Conservation (phyloP, 2,888 invertebrate species). For the Phyllotreta striolata region DNA sequence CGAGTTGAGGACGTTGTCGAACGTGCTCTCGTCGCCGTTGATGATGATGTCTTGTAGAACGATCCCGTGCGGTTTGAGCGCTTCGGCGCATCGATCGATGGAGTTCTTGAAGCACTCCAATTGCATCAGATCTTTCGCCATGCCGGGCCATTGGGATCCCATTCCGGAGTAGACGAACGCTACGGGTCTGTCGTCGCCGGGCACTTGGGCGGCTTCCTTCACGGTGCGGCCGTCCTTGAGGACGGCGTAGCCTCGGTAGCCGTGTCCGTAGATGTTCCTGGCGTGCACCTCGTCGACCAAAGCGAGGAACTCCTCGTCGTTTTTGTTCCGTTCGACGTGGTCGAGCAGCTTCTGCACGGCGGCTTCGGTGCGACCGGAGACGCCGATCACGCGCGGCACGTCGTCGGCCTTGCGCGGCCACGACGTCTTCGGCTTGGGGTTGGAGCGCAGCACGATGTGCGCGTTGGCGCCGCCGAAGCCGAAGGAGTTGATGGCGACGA, state of each 20-base stretch:
- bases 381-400: constrained; percentile 74
- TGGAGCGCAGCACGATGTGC: constrained; percentile 86
- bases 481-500: constrained; percentile 94
- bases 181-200: constrained; percentile 76
- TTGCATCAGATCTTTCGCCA: constrained; percentile 87
- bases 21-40: constrained; percentile 77
- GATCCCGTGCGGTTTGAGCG: constrained; percentile 79
- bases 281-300: constrained; percentile 79
- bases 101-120: constrained; percentile 84
- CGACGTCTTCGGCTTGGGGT: constrained; percentile 72
- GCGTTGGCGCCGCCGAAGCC: constrained; percentile 98
- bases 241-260: constrained; percentile 81
- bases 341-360: constrained; percentile 75
- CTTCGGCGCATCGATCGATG: constrained; percentile 77
- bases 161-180: constrained; percentile 98
- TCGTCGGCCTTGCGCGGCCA: constrained; percentile 63
- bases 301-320: constrained; percentile 78
- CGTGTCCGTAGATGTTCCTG: constrained; percentile 76
- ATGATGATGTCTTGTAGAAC: constrained; percentile 84
- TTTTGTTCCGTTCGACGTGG: constrained; percentile 67
- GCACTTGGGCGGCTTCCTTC: constrained; percentile 63
- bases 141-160: constrained; percentile 98
- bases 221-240: constrained; percentile 64
- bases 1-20: constrained; percentile 86
- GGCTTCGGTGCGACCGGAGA: constrained; percentile 86